These are phyloP conservation scores for Aphaenogaster rudis DNA, from an alignment of 1,140 invertebrate genomes.

Conservation along the genomic window DNA sequence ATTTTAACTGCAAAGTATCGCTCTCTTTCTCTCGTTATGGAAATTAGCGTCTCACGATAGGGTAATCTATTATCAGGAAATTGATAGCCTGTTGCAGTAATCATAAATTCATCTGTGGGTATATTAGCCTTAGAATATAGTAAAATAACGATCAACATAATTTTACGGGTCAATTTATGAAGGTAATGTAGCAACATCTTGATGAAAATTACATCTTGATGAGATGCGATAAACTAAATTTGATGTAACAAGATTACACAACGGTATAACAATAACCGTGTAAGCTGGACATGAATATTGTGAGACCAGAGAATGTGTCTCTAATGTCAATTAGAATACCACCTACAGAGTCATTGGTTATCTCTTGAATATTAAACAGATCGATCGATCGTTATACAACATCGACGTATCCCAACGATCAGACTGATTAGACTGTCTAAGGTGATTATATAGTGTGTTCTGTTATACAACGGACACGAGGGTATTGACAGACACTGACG, in stretches of 20 bases:
- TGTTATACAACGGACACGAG: not conserved
- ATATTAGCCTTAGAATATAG: not conserved
- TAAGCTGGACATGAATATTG: not conserved
- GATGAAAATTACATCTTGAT: not conserved
- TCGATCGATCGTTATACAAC: not conserved
- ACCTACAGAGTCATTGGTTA: not conserved
- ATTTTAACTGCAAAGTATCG: not conserved
- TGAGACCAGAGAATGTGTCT: not conserved
- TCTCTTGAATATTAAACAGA: slow-evolving; percentile 14
- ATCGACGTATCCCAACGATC: not conserved
- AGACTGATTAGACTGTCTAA: slow-evolving; percentile 24
- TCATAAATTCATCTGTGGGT: not conserved
- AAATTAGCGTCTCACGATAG: not conserved
- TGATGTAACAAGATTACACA: not conserved
- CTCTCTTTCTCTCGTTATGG: not conserved
- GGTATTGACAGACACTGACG: too few species aligned
- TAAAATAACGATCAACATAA: not conserved
- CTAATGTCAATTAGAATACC: slow-evolving; percentile 15
- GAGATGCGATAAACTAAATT: not conserved
- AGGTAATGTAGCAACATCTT: not conserved
- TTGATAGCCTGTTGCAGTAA: not conserved
- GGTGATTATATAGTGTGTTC: not conserved
- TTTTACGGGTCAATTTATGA: slow-evolving; percentile 4
- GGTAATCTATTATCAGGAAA: not conserved
- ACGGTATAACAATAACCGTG: not conserved